Evolutionary conservation across 2,797 vertebrate species (phyloP), one percentile per base, ranked within the genome.

Genomic region (Enoplosus armatus): DNA sequence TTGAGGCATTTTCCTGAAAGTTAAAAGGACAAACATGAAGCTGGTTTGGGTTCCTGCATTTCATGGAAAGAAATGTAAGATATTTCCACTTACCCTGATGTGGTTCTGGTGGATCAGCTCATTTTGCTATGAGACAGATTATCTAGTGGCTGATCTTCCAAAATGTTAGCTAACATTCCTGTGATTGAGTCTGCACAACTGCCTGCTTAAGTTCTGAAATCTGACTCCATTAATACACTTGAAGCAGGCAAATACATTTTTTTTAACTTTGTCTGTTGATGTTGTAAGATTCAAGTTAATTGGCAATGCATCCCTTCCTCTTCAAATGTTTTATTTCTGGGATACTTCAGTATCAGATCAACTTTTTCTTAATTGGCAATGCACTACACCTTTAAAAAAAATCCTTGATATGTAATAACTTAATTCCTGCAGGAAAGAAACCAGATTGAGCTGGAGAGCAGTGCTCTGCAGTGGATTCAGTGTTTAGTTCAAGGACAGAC

Each of bases 1-100:
- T 20, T 95, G 95, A 88, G 96, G 96, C 85, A 96, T 96, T 94
- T 96, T 98, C 93, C 97, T 98, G 89, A 15, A 71, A 53, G 29
- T 41, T 45, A 51, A 60, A 59, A 33, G 4, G 1, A 47, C 58
- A 56, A 58, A 66, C 24, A 68, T 27, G 2, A 41, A 6, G 27
- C 2, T 74, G 33, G 35, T 69, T 65, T 33, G 10, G 9, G 50
- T 39, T 65, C 1, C 12, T 55, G 39, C 27, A n/a, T 29, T 37
- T 53, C 14, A 51, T 33, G 2, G 9, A 56, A 26, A n/a, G 0
- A 72, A 65, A 71, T 12, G 0, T 80, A 72, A 58, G 4, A 22
- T 45, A 45, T 41, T 65, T 51, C 9, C 0, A 61, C 15, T 48
- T 60, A 37, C 1, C 9, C 33, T 20, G 24, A 61, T 22, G 1